Conservation (phyloP, 1,140 invertebrate genomes). For the Drosophila insularis region DNA sequence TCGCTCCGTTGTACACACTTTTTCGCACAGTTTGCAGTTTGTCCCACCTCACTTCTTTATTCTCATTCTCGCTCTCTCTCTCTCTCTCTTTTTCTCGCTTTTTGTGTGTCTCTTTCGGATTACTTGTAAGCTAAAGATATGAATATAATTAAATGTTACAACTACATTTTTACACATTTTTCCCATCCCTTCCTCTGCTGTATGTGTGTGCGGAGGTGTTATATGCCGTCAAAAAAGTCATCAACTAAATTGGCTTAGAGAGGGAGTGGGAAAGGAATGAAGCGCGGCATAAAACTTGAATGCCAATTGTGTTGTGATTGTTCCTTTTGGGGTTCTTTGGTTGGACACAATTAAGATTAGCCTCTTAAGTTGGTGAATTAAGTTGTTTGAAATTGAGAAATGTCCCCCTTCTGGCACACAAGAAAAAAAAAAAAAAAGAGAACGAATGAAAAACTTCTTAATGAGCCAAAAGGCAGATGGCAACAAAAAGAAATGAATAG, state of each 20-base stretch:
- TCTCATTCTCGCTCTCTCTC: slow-evolving; percentile 8
- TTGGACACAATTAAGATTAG: slow-evolving; percentile 73
- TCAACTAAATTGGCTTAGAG: slow-evolving; percentile 67
- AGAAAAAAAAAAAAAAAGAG: neutral
- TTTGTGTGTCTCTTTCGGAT: slow-evolving; percentile 31
- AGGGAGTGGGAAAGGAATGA: slow-evolving; percentile 9
- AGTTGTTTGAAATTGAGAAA: slow-evolving; percentile 69
- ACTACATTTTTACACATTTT: slow-evolving; percentile 77
- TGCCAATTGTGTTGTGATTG: slow-evolving; percentile 45
- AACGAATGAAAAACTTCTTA: slow-evolving; percentile 32
- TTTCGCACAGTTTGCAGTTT: slow-evolving; percentile 72
- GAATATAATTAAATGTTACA: slow-evolving; percentile 81
- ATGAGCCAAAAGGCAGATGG: slow-evolving; percentile 24
- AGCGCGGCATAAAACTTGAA: slow-evolving; percentile 57
- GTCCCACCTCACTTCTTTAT: slow-evolving; percentile 23
- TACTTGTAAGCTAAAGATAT: slow-evolving; percentile 75
- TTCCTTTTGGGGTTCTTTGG: slow-evolving; percentile 54
- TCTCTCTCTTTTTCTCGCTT: neutral
- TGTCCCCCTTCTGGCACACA: slow-evolving; percentile 20
- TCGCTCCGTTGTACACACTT: slow-evolving; percentile 50
- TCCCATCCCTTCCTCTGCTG: slow-evolving; percentile 39
- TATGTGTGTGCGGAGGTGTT: slow-evolving; percentile 56
- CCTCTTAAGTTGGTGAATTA: slow-evolving; percentile 71
- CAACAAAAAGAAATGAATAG: neutral
- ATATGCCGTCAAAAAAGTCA: slow-evolving; percentile 49